A percentile compares a stretch with the other conserved stretches of the same genome.
phyloP scores from a whole-genome alignment of 2,113 vertebrate genomes.

The Bubalus kerabau region DNA sequence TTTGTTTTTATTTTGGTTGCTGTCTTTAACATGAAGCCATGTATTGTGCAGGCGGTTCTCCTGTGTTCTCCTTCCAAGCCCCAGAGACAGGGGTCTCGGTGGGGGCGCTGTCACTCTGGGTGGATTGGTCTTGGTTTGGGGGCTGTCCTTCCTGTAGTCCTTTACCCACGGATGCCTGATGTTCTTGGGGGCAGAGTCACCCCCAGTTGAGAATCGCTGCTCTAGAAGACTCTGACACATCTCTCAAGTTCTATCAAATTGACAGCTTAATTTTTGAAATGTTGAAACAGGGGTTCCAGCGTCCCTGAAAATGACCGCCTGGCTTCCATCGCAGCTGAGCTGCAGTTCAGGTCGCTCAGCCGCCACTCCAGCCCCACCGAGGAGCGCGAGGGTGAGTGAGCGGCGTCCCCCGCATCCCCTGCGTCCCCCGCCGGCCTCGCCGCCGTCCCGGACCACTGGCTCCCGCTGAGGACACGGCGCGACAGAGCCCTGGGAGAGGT shows the following conservation, averaged over 20 bases:
- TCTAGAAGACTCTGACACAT: not conserved
- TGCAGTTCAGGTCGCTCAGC: conserved; percentile 96
- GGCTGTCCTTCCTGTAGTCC: not conserved
- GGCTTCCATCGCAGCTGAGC: conserved; percentile 91
- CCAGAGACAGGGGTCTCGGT: not conserved
- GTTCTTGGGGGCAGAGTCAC: not conserved
- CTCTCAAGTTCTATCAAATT: not conserved
- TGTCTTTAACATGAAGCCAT: not conserved
- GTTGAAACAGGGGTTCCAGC: conserved; percentile 86
- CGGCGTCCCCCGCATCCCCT: accelerated
- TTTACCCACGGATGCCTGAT: not conserved
- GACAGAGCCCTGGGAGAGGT: not conserved
- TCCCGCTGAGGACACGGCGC: not conserved
- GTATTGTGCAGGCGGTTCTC: not conserved
- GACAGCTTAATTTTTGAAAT: not conserved
- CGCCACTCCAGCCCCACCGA: conserved; percentile 98
- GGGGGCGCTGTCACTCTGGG: accelerated
- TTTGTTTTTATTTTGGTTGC: not conserved
- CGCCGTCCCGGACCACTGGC: accelerated
- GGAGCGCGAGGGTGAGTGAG: conserved; percentile 90
- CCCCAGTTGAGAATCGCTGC: not conserved
- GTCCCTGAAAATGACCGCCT: conserved; percentile 95
- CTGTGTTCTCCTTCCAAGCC: accelerated
- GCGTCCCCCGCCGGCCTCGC: accelerated
- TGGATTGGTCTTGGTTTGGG: not conserved